phyloP scores from a whole-genome alignment of 2,113 vertebrate species.

The Vulpes vulpes region DNA sequence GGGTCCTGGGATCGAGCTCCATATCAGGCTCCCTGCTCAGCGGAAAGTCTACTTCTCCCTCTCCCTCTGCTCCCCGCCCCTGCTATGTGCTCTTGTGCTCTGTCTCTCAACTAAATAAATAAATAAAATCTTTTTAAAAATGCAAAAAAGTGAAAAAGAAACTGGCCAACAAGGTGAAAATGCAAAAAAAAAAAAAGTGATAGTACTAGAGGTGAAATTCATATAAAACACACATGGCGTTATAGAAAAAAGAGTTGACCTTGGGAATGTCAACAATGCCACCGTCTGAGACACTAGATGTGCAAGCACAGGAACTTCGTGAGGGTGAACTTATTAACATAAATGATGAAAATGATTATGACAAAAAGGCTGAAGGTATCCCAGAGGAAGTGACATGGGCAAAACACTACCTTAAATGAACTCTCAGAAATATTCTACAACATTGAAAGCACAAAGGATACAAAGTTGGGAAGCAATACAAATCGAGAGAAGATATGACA shows the following conservation, averaged over 20 bases:
- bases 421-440: neutral
- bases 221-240: neutral
- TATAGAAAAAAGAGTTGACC: neutral
- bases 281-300: neutral
- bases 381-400: neutral
- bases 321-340: neutral
- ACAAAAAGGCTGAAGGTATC: neutral
- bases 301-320: neutral
- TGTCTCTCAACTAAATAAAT: too few relatives aligned
- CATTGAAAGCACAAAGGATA: neutral
- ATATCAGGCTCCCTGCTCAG: too few relatives aligned
- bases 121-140: neutral
- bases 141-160: neutral
- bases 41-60: too few relatives aligned
- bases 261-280: too few relatives aligned
- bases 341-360: neutral
- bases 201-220: neutral
- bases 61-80: too few relatives aligned
- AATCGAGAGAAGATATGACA: neutral
- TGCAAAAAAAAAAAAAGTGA: neutral
- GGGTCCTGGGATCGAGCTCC: too few relatives aligned
- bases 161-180: neutral
- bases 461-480: neutral
- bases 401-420: neutral
- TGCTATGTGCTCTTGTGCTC: too few relatives aligned